Base-by-base conservation (phyloP, 2,888 invertebrate species). In the Acrocera orbiculus region DNA sequence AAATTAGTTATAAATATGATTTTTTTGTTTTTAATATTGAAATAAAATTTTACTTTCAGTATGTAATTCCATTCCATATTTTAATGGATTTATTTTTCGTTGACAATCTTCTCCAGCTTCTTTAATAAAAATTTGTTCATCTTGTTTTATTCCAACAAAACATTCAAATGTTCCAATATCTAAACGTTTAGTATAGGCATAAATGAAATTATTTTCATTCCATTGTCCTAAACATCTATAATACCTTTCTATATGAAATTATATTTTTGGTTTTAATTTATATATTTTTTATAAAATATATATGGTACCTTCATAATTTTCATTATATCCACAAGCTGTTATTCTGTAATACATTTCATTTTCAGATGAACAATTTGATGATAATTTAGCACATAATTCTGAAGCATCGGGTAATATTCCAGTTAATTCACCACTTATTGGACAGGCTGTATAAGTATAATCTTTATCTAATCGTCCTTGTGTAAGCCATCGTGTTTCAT, bases 281-380 rank as follows among this genome's bases (percentile, higher is more conserved):
- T 19, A 19, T 19, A 19, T 19, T 19, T 5, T 6, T 19, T 19
- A 8, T 19, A 19, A 6, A 8, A 19, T n/a, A n/a, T n/a, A n/a
- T n/a, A n/a, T n/a, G 10, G 11, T 47, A 67, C 68, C 66, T 63
- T 73, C 73, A 47, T 65, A 71, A 24, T 73, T 58, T 51, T 72
- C 68, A 22, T 61, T 54, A 25, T 67, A 64, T 33, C 59, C 58
- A 47, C 75, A 75, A 42, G 69, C 67, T 32, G 65, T 68, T 11
- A 74, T 71, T 48, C 68, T 69, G 49, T 70, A 74, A 46, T 72
- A 70, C 74, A 75, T 74, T 32, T 69, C 62, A 48, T 73, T 72
- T 5, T 68, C 67, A 5, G 69, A 67, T 43, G 65, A 62, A 50
- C 74, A 74, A 47, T 73, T 70, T 30, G 73, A 73, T 49, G 69